These are phyloP conservation scores for Sclerurus mexicanus DNA, from an alignment of 2,113 vertebrate species.

Conservation along the genomic window DNA sequence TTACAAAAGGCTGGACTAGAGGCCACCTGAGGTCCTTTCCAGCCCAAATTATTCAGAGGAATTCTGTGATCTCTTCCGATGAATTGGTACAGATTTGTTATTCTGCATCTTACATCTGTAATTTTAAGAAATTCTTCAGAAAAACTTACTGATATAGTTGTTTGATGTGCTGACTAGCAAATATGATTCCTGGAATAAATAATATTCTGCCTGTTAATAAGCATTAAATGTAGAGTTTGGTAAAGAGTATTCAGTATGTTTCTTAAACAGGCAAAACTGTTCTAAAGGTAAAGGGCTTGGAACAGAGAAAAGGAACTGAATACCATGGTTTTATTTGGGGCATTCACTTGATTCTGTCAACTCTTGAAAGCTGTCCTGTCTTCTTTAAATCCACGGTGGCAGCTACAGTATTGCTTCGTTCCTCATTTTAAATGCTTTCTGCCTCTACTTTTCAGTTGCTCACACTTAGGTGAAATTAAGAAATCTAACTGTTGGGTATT, in stretches of 20 bases:
- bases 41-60: not conserved
- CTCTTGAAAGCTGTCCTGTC: slow-evolving; percentile 39
- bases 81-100: not conserved
- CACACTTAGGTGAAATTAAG: slow-evolving; percentile 77
- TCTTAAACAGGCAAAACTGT: not conserved
- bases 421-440: slow-evolving; percentile 66
- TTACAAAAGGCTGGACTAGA: not conserved
- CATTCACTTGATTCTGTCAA: slow-evolving; percentile 11
- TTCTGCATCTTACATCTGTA: not conserved
- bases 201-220: not conserved
- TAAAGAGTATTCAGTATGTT: not conserved
- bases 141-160: not conserved
- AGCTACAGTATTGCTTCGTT: not conserved
- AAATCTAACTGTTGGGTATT: slow-evolving; percentile 69
- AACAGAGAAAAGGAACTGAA: not conserved
- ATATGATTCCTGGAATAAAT: not conserved
- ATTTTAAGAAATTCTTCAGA: not conserved
- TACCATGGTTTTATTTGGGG: not conserved
- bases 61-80: not conserved
- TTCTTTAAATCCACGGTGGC: slow-evolving; percentile 41
- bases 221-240: not conserved
- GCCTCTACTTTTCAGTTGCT: slow-evolving; percentile 50
- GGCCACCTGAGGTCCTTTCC: not conserved
- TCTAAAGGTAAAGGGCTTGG: not conserved
- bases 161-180: not conserved